Evolutionary conservation across 2,113 vertebrate genomes (phyloP).

Genomic region (Hippocampus barbouri): DNA sequence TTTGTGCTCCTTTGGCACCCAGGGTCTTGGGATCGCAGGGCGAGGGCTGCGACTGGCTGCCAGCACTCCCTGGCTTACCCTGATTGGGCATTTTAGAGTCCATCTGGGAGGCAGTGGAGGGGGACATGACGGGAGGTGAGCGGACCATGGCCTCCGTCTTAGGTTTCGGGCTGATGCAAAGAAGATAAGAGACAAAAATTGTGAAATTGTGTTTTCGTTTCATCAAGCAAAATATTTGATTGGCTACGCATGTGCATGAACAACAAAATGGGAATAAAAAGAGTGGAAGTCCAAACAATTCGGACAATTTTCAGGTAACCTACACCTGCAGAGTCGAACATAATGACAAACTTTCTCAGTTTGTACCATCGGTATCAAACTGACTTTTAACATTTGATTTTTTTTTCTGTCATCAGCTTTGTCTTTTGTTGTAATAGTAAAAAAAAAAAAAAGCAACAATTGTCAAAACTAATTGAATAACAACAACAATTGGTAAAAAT

Average conservation of each 20-base stretch:
- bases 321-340: neutral
- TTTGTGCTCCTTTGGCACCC: constrained; percentile 78
- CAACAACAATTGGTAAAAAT: no score
- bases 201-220: neutral
- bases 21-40: constrained; percentile 90
- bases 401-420: neutral
- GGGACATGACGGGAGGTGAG: constrained; percentile 98
- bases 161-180: constrained; percentile 88
- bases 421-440: no score
- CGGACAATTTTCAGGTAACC: neutral
- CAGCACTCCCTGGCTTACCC: constrained; percentile 92
- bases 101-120: constrained; percentile 95
- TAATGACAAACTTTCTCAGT: neutral
- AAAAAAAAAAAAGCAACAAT: no score
- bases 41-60: constrained; percentile 95
- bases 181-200: constrained; percentile 3
- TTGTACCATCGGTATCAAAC: no score
- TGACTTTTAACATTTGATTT: no score
- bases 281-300: neutral
- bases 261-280: neutral
- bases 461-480: no score
- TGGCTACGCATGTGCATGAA: neutral
- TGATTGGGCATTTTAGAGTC: constrained; percentile 99
- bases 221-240: neutral
- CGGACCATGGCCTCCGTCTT: constrained; percentile 99